Evolutionary conservation across 2,113 vertebrate genomes (phyloP), one percentile per base, ranked within the genome.

Genomic region (Mesitornis unicolor): DNA sequence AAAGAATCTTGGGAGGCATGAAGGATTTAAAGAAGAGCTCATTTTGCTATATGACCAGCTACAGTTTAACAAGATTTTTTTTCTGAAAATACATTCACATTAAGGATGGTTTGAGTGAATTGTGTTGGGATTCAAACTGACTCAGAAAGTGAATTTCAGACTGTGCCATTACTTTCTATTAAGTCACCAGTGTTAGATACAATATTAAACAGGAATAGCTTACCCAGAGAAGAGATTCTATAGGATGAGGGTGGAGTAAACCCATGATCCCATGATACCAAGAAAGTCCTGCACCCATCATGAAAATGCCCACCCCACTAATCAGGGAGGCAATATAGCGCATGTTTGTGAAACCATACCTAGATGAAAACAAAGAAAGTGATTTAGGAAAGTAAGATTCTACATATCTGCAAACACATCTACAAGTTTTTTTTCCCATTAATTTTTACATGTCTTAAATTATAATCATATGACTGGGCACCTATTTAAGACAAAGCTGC

Each of bases 331-430:
- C 99, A 53, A 99, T 99, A 96, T 99, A 99, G 78, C 99, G 99
- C 99, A 99, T 99, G 97, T 99, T 99, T 95, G 99, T 98, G 98
- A 99, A 99, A 78, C 99, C 99, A 48, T 99, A 99, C 92, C 99
- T 99, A 95, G 70, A 92, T 70, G 54, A 86, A 92, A 89, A 50
- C 18, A 85, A 75, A 86, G 10, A 24, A 61, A 91, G 15, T 2
- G 8, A 56, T 71, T 96, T 71, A 56, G 56, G 16, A 91, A 93
- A 87, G 28, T 43, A 42, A 92, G 28, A 74, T 65, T 19, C n/a
- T 67, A 2, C 28, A 35, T 28, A 33, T 95, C 95, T 78, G 18
- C 53, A 85, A 92, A 93, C 38, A 71, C 22, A 61, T 20, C 33
- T 40, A 84, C 42, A 51, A 68, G 10, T 18, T 61, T 5, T 84